phyloP scores from a whole-genome alignment of 2,113 vertebrate species.

The Muscicapa adusta region DNA sequence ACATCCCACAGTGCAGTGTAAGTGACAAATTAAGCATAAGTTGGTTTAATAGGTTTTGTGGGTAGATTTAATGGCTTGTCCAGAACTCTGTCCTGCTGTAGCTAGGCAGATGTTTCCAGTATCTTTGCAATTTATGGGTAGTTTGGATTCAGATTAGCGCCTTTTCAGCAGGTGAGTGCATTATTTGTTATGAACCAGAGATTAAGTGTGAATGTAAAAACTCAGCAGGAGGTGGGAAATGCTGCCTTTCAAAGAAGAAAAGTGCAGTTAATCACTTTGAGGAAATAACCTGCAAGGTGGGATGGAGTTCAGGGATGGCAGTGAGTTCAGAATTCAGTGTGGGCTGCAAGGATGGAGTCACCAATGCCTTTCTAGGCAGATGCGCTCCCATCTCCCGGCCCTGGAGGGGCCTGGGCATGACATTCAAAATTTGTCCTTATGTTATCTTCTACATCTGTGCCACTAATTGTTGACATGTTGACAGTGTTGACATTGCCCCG shows the following conservation, averaged over 20 bases:
- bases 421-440: background rate
- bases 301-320: background rate
- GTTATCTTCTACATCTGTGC: background rate
- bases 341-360: background rate
- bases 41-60: background rate
- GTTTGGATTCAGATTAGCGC: background rate
- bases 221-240: background rate
- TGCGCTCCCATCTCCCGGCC: background rate
- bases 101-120: background rate
- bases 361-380: fast-evolving
- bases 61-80: background rate
- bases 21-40: background rate
- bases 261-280: background rate
- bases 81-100: background rate
- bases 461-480: background rate
- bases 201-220: background rate
- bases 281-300: background rate
- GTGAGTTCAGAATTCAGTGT: background rate
- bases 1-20: fast-evolving
- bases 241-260: background rate
- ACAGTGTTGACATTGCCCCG: background rate
- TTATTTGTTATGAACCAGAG: background rate
- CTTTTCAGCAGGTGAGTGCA: background rate
- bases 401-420: background rate
- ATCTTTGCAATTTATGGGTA: background rate